phyloP scores from a whole-genome alignment of 2,888 invertebrate genomes.

The Malthinus seriepunctatus region DNA sequence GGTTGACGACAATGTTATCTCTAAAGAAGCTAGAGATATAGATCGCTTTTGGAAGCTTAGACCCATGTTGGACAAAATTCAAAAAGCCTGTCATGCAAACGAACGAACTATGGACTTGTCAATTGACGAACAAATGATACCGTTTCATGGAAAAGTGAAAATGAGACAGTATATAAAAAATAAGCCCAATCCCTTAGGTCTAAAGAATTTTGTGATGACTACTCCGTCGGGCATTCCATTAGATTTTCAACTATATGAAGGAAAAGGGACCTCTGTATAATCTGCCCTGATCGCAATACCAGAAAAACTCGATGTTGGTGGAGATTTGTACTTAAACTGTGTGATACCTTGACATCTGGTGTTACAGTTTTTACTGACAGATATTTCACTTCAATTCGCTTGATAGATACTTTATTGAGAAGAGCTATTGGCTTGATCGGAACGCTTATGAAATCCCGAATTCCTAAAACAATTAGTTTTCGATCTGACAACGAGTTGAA shows the following conservation, averaged over 20 bases:
- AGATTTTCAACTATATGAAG: slow-evolving; percentile 34
- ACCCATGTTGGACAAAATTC: slow-evolving; percentile 23
- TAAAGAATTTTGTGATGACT: slow-evolving; percentile 36
- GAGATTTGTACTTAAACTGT: no score
- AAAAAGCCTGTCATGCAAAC: slow-evolving; percentile 21
- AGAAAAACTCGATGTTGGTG: no score
- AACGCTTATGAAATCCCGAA: slow-evolving; percentile 21
- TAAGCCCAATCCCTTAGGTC: slow-evolving; percentile 35
- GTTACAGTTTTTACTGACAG: slow-evolving; percentile 23
- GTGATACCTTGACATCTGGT: no score
- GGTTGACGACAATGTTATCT: slow-evolving; percentile 2
- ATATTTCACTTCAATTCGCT: slow-evolving; percentile 23
- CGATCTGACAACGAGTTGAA: slow-evolving; percentile 15
- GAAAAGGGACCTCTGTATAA: slow-evolving; percentile 29
- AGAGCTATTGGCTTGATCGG: slow-evolving; percentile 18
- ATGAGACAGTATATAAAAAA: slow-evolving; percentile 29
- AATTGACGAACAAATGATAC: slow-evolving; percentile 39
- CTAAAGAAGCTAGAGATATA: slow-evolving; percentile 1
- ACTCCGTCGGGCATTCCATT: slow-evolving; percentile 34
- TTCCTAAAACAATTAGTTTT: slow-evolving; percentile 18
- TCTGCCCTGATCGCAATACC: not conserved
- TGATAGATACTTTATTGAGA: slow-evolving; percentile 25
- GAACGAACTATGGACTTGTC: slow-evolving; percentile 23
- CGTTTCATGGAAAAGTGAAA: slow-evolving; percentile 34
- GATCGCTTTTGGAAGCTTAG: slow-evolving; percentile 31